Conservation (phyloP, 2,113 vertebrate species). For the Forbesichthys papilliferus region DNA sequence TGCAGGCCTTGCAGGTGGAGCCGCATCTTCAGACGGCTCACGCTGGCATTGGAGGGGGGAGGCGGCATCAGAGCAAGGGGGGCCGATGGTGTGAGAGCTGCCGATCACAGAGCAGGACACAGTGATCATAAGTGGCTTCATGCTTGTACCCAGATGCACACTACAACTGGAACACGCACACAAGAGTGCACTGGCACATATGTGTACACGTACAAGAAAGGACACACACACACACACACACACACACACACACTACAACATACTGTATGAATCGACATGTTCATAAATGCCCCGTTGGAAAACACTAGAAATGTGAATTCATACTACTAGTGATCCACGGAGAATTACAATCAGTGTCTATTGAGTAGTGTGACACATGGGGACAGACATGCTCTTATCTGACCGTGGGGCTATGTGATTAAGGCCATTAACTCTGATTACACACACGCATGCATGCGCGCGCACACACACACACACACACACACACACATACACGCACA, state of each 20-base stretch:
- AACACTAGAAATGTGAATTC: conserved; percentile 30
- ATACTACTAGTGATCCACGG: conserved; percentile 62
- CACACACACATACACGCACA: conserved; percentile 9
- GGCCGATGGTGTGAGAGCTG: conserved; percentile 80
- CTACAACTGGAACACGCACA: conserved; percentile 3
- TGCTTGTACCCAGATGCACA: background rate
- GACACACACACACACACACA: background rate
- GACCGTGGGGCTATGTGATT: conserved; percentile 59
- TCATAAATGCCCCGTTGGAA: background rate
- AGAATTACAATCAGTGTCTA: conserved; percentile 46
- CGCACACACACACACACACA: conserved; percentile 21
- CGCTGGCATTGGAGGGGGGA: conserved; percentile 76
- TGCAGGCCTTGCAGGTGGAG: conserved; percentile 93
- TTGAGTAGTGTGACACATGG: conserved; percentile 50
- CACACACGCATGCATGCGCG: conserved; percentile 6
- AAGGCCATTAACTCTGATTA: conserved; percentile 39
- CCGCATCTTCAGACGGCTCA: conserved; percentile 91
- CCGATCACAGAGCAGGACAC: conserved; percentile 64
- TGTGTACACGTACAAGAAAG: background rate
- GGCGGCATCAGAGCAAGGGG: conserved; percentile 84
- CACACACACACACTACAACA: background rate
- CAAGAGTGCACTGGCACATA: background rate
- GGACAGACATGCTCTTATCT: conserved; percentile 56
- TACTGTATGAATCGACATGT: background rate
- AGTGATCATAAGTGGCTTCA: conserved; percentile 27